Conservation (phyloP, 2,888 invertebrate species). For the Ormyrus rosae region DNA sequence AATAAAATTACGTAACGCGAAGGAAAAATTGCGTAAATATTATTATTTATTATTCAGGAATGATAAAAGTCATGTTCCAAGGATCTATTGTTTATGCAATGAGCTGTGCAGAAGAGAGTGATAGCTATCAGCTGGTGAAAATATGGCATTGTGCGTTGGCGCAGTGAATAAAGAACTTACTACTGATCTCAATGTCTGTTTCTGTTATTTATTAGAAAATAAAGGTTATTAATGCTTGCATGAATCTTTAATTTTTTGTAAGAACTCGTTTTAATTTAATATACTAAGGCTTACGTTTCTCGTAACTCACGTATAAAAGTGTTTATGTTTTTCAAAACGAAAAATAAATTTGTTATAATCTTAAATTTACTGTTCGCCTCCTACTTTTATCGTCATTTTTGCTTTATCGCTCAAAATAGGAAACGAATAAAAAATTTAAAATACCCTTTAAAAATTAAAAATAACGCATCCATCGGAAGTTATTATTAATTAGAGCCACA, state of each 20-base stretch:
- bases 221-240: no score
- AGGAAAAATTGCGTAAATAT: background rate
- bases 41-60: constrained; percentile 5
- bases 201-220: background rate
- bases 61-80: constrained; percentile 27
- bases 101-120: background rate
- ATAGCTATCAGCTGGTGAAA: background rate
- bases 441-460: background rate
- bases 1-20: no score
- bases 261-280: constrained; percentile 9
- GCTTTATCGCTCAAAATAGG: background rate
- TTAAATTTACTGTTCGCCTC: no score
- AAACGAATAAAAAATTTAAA: constrained; percentile 8
- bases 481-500: no score
- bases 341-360: no score
- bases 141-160: constrained; percentile 21
- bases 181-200: constrained; percentile 9
- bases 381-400: no score
- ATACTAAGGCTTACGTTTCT: constrained; percentile 7
- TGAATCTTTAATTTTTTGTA: background rate
- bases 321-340: background rate
- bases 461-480: no score
- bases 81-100: constrained; percentile 33
- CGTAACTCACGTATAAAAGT: background rate
- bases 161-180: constrained; percentile 31